Evolutionary conservation across 2,113 vertebrate genomes (phyloP).

Genomic region (Nerophis lumbriciformis): DNA sequence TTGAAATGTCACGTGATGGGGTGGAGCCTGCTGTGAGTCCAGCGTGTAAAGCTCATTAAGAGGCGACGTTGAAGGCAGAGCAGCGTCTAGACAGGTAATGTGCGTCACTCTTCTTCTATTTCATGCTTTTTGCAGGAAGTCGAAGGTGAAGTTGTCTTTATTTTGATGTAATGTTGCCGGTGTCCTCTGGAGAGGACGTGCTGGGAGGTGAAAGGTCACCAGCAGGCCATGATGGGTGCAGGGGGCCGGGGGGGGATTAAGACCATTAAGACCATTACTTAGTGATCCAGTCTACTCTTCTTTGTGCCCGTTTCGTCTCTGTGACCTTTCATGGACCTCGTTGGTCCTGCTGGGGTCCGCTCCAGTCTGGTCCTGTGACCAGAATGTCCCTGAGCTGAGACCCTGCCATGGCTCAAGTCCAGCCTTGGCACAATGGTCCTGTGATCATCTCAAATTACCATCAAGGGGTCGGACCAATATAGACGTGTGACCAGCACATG

Average conservation of each 20-base stretch:
- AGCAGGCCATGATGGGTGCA: neutral
- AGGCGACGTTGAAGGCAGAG: slow-evolving; percentile 35
- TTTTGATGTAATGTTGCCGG: too few species aligned
- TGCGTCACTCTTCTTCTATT: slow-evolving; percentile 4
- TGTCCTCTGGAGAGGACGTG: slow-evolving; percentile 26
- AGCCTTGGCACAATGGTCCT: neutral
- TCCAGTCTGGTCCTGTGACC: too few species aligned
- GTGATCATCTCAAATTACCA: neutral
- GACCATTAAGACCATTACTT: neutral
- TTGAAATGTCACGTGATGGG: slow-evolving; percentile 48
- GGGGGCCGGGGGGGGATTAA: neutral
- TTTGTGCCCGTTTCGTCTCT: neutral
- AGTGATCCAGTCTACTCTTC: neutral
- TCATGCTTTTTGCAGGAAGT: neutral
- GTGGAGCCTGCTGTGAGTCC: slow-evolving; percentile 25
- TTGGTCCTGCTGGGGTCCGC: too few species aligned
- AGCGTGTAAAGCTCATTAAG: slow-evolving; percentile 41
- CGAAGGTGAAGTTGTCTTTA: too few species aligned
- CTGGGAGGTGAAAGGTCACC: slow-evolving; percentile 37
- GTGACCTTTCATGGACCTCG: neutral
- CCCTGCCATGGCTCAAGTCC: neutral
- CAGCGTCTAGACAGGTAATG: slow-evolving; percentile 58
- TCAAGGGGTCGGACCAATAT: neutral
- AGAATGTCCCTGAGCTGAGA: too few species aligned
- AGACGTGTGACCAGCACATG: neutral